Evolutionary conservation across 2,113 vertebrate species (phyloP), one percentile per base, ranked within the genome.

Genomic region (Thalassoma bifasciatum): DNA sequence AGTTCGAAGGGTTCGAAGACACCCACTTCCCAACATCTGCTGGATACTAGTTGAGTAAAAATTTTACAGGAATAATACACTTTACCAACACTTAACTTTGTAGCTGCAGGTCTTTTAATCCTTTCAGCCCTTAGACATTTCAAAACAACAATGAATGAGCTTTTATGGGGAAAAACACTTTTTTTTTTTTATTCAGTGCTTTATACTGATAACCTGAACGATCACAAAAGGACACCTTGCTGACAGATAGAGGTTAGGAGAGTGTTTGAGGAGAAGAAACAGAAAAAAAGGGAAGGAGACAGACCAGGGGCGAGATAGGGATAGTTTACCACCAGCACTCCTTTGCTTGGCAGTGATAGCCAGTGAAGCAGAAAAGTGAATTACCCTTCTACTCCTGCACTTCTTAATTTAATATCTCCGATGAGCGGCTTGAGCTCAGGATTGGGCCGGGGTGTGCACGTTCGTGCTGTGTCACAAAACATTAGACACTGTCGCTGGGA

Each of bases 331-430:
- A 85, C 92, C 88, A 88, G 87, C 81, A 86, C 94, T 93, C 95
- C 94, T 87, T 89, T 84, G 90, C 95, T 90, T 88, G 88, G 76
- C 94, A 91, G 95, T 95, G 92, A 88, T 94, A 94, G 93, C 93
- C 95, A 97, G 94, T 94, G 89, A 95, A 95, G 96, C 96, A 96
- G 97, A 98, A 98, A 98, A 98, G 95, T 95, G 95, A 97, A 98
- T 98, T 97, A 97, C 96, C 95, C 95, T 83, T 95, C 95, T 94
- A 95, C 95, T 96, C 95, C 95, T 95, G 95, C 95, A 94, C 95
- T 95, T 95, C 96, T 96, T 98, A 98, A 98, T 98, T 97, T 96
- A 97, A 98, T 98, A 96, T 97, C 96, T 96, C 95, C 95, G 94
- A 95, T 91, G 94, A 96, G 95, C 88, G 92, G 93, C 94, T 95